Conservation (phyloP, 2,113 vertebrate species). For the Paradisaea rubra region DNA sequence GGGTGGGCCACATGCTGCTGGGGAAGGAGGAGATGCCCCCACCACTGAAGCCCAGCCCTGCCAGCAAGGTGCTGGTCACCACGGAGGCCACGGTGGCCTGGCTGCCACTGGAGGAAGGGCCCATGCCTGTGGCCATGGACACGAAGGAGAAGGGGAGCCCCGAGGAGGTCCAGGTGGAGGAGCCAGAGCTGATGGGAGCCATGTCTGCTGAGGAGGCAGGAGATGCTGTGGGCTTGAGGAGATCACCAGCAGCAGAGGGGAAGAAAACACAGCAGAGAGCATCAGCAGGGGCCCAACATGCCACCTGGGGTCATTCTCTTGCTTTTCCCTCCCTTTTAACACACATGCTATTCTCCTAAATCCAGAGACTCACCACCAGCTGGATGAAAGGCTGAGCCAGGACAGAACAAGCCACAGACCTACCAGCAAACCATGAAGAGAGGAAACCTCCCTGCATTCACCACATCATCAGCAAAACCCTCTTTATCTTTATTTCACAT, state of each 20-base stretch:
- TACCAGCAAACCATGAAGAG: background rate
- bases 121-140: slow-evolving; percentile 94
- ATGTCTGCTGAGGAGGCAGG: slow-evolving; percentile 95
- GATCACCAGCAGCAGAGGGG: background rate
- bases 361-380: background rate
- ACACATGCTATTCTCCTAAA: background rate
- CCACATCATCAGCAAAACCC: background rate
- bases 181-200: slow-evolving; percentile 97
- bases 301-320: background rate
- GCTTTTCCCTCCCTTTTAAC: slow-evolving; percentile 18
- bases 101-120: slow-evolving; percentile 92
- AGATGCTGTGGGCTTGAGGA: slow-evolving; percentile 86
- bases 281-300: slow-evolving; percentile 19
- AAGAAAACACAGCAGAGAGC: slow-evolving; percentile 54
- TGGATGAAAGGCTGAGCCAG: background rate
- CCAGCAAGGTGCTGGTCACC: slow-evolving; percentile 92
- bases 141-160: slow-evolving; percentile 96
- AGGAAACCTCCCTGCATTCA: background rate
- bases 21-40: slow-evolving; percentile 93
- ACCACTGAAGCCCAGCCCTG: slow-evolving; percentile 88
- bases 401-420: background rate
- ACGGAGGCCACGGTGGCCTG: slow-evolving; percentile 92
- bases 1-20: slow-evolving; percentile 89
- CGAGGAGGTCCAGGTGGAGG: slow-evolving; percentile 95
- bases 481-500: background rate